Base-by-base conservation (phyloP, 2,797 vertebrate genomes). In the Melanotaenia boesemani region DNA sequence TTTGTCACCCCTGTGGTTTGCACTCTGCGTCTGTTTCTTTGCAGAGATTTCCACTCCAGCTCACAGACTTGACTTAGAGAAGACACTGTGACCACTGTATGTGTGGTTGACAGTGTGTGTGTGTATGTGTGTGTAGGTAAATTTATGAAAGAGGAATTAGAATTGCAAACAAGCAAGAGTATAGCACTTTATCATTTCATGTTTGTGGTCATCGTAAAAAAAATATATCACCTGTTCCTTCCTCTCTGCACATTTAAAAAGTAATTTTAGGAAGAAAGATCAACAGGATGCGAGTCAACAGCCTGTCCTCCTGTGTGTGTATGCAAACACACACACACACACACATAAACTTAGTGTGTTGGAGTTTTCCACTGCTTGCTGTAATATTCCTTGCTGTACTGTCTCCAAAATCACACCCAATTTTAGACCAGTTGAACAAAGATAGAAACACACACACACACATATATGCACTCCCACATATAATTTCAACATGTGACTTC, bases 351-450 rank as follows among this genome's bases (percentile, higher is more conserved):
- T 39, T 2, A 36, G 39, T 54, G 50, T 67, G 76, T 69, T 80
- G 89, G 90, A 93, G 79, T 91, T 94, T 93, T 93, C 93, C 93
- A 92, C 85, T 87, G 80, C 85, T 72, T 64, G 76, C 89, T 87
- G 89, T 92, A 92, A 92, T 88, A 93, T 92, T 92, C 89, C 90
- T 87, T 1, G 57, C 83, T 74, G 83, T 70, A 71, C 67, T 52
- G 71, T 46, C 58, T 81, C 81, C 85, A 88, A 84, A 91, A 81
- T 85, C 58, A 24, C 70, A 74, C 67, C 79, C 67, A 74, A 75
- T 76, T 87, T 87, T 73, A 82, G 67, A 39, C 63, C 6, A 32
- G 59, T 62, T 37, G 65, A 59, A 76, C 71, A 67, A 11, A 88
- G 66, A 83, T 59, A 87, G 24, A 90, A 57, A 82, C 50, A 80